phyloP scores from a whole-genome alignment of 2,113 vertebrate species.

The Scophthalmus maximus region DNA sequence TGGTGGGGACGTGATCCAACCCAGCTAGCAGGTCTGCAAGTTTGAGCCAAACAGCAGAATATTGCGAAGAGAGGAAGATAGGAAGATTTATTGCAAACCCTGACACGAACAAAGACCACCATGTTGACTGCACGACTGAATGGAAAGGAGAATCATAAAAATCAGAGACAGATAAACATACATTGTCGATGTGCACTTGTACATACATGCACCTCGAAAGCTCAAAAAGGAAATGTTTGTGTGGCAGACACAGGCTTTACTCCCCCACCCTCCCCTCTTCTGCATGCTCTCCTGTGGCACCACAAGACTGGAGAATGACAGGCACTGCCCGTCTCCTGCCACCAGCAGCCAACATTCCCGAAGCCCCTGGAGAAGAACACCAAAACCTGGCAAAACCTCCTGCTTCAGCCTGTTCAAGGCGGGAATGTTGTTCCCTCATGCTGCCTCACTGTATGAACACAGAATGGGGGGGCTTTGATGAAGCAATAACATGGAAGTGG shows the following conservation, averaged over 20 bases:
- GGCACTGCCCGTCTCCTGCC: background rate
- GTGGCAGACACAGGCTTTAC: slow-evolving; percentile 18
- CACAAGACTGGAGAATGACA: background rate
- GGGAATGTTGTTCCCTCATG: background rate
- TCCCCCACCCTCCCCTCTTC: background rate
- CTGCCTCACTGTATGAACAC: no score
- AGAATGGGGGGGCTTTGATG: no score
- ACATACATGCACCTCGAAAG: background rate
- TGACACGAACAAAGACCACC: slow-evolving; percentile 35
- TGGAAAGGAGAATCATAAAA: slow-evolving; percentile 41
- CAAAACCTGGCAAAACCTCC: background rate
- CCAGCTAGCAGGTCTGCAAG: background rate
- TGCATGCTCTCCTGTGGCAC: background rate
- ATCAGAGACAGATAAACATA: slow-evolving; percentile 25
- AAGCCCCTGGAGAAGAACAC: background rate
- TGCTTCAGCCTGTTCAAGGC: background rate
- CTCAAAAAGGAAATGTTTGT: slow-evolving; percentile 51
- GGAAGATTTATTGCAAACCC: slow-evolving; percentile 35
- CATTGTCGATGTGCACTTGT: slow-evolving; percentile 12
- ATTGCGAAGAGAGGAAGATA: slow-evolving; percentile 15
- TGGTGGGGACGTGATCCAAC: background rate
- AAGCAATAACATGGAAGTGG: no score
- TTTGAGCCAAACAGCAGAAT: no score
- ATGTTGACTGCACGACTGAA: slow-evolving; percentile 6
- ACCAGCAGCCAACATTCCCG: background rate